phyloP scores from a whole-genome alignment of 2,888 invertebrate species.

The Oligia strigilis region DNA sequence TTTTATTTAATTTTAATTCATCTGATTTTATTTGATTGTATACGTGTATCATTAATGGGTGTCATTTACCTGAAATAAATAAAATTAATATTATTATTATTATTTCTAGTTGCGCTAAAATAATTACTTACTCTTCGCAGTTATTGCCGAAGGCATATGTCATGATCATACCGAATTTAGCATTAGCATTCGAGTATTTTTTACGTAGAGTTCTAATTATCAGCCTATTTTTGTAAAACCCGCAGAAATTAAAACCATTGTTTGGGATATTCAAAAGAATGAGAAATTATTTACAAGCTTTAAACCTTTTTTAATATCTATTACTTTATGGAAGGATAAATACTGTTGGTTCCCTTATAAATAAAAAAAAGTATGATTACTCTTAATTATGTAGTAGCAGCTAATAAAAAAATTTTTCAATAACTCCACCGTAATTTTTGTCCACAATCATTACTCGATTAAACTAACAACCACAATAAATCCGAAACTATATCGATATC shows the following conservation, averaged over 20 bases:
- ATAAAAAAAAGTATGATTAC: neutral
- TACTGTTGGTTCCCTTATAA: too few species aligned
- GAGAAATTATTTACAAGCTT: neutral
- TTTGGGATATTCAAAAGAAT: neutral
- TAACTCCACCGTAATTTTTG: neutral
- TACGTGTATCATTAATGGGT: too few species aligned
- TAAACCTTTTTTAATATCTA: neutral
- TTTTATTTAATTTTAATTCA: too few species aligned
- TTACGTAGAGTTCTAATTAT: neutral
- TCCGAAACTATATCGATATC: constrained; percentile 70
- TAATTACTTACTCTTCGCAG: too few species aligned
- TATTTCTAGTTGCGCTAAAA: too few species aligned
- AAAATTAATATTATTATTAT: too few species aligned
- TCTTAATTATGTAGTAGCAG: neutral
- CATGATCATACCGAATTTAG: neutral
- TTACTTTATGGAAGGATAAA: neutral
- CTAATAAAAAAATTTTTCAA: neutral
- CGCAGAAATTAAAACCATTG: neutral
- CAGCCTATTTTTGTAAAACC: neutral
- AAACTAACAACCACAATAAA: neutral
- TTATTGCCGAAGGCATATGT: too few species aligned
- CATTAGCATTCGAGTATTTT: neutral
- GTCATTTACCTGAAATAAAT: too few species aligned
- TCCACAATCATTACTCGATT: neutral
- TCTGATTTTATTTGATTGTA: too few species aligned